Percentiles rank a stretch among this genome's conserved stretches.
Conservation (phyloP, 2,797 vertebrate genomes). For the Cercopithecus mitis region DNA sequence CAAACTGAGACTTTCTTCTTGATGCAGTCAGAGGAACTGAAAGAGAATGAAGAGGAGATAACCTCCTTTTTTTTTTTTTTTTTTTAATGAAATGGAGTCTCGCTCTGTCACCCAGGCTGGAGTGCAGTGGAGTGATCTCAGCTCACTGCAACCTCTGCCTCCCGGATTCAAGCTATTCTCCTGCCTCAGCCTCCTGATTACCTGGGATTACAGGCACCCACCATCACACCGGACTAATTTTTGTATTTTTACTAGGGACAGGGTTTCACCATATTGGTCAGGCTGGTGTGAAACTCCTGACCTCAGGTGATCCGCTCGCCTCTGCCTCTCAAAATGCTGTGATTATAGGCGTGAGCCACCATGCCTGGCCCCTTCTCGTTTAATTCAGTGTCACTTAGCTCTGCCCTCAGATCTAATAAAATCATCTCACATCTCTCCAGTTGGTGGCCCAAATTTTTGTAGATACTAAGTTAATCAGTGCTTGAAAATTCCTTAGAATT, state of each 20-base stretch:
- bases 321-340: neutral
- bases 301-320: neutral
- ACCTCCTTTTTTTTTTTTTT: neutral
- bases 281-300: neutral
- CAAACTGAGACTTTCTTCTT: neutral
- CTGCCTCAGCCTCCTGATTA: neutral
- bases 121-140: neutral
- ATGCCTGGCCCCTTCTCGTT: neutral
- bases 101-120: neutral
- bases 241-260: neutral
- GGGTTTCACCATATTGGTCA: neutral
- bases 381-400: neutral
- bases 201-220: neutral
- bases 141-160: neutral
- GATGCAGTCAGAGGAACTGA: neutral
- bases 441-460: neutral
- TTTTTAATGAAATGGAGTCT: no score
- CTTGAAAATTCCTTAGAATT: conserved; percentile 41
- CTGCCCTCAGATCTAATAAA: neutral
- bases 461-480: neutral
- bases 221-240: neutral
- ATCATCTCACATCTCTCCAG: neutral
- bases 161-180: neutral
- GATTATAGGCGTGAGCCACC: neutral
- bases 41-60: neutral